phyloP scores from a whole-genome alignment of 2,888 invertebrate species.

The Hypomecis punctinalis region DNA sequence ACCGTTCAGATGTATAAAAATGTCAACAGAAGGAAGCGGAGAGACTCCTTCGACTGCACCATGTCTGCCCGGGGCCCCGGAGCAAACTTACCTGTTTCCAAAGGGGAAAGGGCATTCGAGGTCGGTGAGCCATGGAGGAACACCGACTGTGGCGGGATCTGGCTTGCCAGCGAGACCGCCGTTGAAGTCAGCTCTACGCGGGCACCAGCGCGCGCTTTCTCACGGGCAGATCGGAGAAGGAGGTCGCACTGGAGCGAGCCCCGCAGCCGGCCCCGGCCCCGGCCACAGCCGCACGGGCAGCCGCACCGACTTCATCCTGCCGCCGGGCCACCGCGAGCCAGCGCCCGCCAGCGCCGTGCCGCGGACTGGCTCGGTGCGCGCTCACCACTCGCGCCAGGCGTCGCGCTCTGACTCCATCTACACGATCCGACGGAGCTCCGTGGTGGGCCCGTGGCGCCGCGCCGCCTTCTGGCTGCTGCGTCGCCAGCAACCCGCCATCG shows the following conservation, averaged over 20 bases:
- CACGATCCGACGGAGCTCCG: slow-evolving; percentile 91
- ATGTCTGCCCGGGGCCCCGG: slow-evolving; percentile 81
- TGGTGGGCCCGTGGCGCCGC: slow-evolving; percentile 89
- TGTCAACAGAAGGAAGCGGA: slow-evolving; percentile 88
- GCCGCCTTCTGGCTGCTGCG: slow-evolving; percentile 86
- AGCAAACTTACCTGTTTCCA: slow-evolving; percentile 82
- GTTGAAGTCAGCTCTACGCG: slow-evolving; percentile 89
- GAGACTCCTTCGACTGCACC: slow-evolving; percentile 80
- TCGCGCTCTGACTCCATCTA: slow-evolving; percentile 96
- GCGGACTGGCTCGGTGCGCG: slow-evolving; percentile 79
- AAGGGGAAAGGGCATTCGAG: slow-evolving; percentile 89
- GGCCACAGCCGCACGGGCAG: slow-evolving; percentile 93
- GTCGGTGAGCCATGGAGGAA: slow-evolving; percentile 94
- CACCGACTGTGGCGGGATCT: slow-evolving; percentile 76
- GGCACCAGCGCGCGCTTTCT: slow-evolving; percentile 94
- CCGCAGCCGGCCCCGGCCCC: slow-evolving; percentile 59
- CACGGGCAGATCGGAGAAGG: slow-evolving; percentile 93
- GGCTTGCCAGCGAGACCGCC: slow-evolving; percentile 86
- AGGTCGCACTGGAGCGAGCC: slow-evolving; percentile 53
- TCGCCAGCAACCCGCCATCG: slow-evolving; percentile 86
- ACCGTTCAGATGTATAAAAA: slow-evolving; percentile 87
- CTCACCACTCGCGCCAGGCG: slow-evolving; percentile 92
- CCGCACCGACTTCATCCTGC: slow-evolving; percentile 95
- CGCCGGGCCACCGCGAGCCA: slow-evolving; percentile 92
- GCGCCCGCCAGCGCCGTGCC: slow-evolving; percentile 73